Conservation (phyloP, 1,140 invertebrate genomes). For the Formica selysi region DNA sequence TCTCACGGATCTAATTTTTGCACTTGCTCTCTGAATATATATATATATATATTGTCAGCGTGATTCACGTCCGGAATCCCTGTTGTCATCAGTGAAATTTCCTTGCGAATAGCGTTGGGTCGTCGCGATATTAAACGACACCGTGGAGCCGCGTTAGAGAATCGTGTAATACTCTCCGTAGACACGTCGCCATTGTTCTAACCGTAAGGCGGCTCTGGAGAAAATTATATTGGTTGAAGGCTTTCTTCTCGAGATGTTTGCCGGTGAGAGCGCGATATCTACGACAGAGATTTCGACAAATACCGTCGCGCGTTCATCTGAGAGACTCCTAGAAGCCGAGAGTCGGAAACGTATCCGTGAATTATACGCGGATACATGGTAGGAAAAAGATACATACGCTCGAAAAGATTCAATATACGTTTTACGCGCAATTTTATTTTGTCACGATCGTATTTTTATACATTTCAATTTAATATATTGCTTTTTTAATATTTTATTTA, state of each 20-base stretch:
- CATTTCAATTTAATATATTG: neutral
- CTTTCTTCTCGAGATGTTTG: conserved; percentile 40
- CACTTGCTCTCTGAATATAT: neutral
- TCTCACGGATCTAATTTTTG: conserved; percentile 23
- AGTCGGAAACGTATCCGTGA: neutral
- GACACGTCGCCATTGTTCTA: conserved; percentile 50
- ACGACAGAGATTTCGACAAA: conserved; percentile 31
- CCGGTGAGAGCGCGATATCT: conserved; percentile 4
- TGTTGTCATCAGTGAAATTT: conserved; percentile 57
- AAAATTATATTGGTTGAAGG: conserved; percentile 57
- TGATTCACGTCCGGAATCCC: conserved; percentile 43
- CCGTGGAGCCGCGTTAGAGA: conserved; percentile 45
- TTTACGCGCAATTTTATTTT: neutral
- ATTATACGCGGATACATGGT: neutral
- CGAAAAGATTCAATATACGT: neutral
- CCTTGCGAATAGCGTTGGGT: conserved; percentile 37
- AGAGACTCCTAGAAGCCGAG: neutral
- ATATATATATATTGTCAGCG: conserved; percentile 35
- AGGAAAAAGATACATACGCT: too few relatives aligned
- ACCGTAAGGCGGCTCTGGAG: conserved; percentile 15
- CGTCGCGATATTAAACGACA: conserved; percentile 57
- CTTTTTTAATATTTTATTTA: too few relatives aligned
- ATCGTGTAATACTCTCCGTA: conserved; percentile 50
- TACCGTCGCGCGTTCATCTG: neutral
- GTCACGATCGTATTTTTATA: neutral